These are phyloP conservation scores for Sterna hirundo DNA, from an alignment of 2,113 vertebrate genomes.

Conservation along the genomic window DNA sequence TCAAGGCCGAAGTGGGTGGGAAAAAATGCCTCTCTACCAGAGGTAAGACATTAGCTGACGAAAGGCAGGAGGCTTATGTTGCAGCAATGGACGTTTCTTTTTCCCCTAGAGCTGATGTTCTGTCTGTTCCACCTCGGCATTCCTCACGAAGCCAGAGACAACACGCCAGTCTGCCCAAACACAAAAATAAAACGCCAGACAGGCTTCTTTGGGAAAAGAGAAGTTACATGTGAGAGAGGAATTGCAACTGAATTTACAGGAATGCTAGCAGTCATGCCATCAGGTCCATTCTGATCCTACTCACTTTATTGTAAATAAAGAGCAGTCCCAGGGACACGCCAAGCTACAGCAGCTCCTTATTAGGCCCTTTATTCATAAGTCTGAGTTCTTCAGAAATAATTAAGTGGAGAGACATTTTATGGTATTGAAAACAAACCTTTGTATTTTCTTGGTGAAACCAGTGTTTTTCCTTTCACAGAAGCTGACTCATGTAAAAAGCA, in stretches of 20 bases:
- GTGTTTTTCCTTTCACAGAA: constrained; percentile 21
- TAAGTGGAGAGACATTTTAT: background rate
- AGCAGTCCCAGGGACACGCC: background rate
- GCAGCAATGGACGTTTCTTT: background rate
- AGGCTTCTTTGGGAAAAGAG: constrained; percentile 21
- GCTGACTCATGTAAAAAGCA: constrained; percentile 39
- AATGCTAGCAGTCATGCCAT: constrained; percentile 22
- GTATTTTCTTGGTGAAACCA: constrained; percentile 23
- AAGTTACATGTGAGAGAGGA: background rate
- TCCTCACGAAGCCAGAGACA: constrained; percentile 20
- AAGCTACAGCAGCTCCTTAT: background rate
- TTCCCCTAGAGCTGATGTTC: background rate
- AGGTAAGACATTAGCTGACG: background rate
- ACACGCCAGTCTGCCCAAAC: background rate
- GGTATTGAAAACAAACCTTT: constrained; percentile 6
- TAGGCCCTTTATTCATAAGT: background rate
- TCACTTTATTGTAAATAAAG: background rate
- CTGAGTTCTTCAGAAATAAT: constrained; percentile 10
- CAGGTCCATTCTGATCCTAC: constrained; percentile 1
- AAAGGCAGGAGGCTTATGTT: constrained; percentile 50
- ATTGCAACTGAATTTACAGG: constrained; percentile 24
- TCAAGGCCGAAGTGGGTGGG: constrained; percentile 3
- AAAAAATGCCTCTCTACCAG: constrained; percentile 14
- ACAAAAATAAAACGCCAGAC: constrained; percentile 25
- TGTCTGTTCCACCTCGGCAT: constrained; percentile 26